Conservation (phyloP, 2,113 vertebrate species). For the Bathybates hornii region DNA sequence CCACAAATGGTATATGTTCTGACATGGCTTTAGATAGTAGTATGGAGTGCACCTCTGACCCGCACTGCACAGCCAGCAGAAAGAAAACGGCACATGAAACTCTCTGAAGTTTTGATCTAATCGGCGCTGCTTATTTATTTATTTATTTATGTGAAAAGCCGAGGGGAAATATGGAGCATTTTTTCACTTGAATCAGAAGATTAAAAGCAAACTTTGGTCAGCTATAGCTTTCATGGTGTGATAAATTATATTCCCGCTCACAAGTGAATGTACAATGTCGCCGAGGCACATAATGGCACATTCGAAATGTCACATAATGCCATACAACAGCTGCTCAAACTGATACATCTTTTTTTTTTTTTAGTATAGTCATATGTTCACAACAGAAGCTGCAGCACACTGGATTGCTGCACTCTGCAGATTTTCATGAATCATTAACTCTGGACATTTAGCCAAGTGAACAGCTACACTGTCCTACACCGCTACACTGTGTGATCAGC, state of each 20-base stretch:
- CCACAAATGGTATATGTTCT: background rate
- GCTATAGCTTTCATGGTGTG: background rate
- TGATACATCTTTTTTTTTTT: background rate
- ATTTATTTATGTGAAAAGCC: background rate
- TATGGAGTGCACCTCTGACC: background rate
- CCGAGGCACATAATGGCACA: background rate
- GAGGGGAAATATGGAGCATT: background rate
- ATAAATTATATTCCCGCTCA: background rate
- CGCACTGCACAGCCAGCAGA: background rate
- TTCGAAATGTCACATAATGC: background rate
- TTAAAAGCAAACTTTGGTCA: background rate
- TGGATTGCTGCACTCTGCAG: background rate
- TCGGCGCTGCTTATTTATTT: background rate
- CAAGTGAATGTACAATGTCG: background rate
- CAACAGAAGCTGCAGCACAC: background rate
- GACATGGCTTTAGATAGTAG: background rate
- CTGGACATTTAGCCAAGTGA: background rate
- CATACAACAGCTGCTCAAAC: background rate
- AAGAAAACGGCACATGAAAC: background rate
- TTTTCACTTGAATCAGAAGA: background rate
- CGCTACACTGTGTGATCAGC: background rate
- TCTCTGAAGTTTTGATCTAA: background rate
- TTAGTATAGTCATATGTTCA: background rate
- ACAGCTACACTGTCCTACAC: background rate
- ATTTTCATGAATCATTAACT: constrained; percentile 1